Evolutionary conservation across 2,797 vertebrate species (phyloP), one percentile per base, ranked within the genome.

Genomic region (Acrossocheilus wenchowensis): DNA sequence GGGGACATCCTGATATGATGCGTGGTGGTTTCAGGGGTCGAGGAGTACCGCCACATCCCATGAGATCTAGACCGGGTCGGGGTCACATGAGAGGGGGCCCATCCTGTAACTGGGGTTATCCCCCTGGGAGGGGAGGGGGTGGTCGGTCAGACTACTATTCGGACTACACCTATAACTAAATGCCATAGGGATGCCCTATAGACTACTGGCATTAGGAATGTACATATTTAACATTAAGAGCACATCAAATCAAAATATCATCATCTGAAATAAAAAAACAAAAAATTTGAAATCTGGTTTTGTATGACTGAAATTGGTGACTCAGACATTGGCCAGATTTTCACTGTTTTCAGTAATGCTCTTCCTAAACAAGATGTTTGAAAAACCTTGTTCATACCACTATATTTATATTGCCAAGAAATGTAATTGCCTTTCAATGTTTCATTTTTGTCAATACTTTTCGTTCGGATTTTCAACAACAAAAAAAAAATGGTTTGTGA

Each of bases 331-430:
- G 93, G 92, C 91, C 91, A 92, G 94, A 94, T 94, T 93, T 92
- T 91, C 93, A 89, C 92, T 92, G 93, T 94, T 93, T 83, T 90
- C 75, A 71, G 62, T 92, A 94, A 93, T 90, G 92, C 93, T 94
- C 93, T 96, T 94, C 94, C 92, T 92, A 92, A 93, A 93, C 92
- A 89, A 94, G 85, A 93, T 93, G 86, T 95, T 94, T 94, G 90
- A 94, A 88, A 79, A 89, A 95, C 93, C 94, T 93, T 93, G 92
- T 95, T 94, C 95, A 95, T 94, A 96, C 95, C 95, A 96, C 95
- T 96, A 96, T 96, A 96, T 96, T 96, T 96, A 95, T 96, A 96
- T 95, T 94, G 95, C 94, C 95, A 95, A 93, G 93, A 95, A 94
- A 94, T 93, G 93, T 92, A 91, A 94, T 92, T 94, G 94, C 95